These are phyloP conservation scores for Drosophila varians DNA, from an alignment of 1,140 invertebrate species.

Conservation along the genomic window DNA sequence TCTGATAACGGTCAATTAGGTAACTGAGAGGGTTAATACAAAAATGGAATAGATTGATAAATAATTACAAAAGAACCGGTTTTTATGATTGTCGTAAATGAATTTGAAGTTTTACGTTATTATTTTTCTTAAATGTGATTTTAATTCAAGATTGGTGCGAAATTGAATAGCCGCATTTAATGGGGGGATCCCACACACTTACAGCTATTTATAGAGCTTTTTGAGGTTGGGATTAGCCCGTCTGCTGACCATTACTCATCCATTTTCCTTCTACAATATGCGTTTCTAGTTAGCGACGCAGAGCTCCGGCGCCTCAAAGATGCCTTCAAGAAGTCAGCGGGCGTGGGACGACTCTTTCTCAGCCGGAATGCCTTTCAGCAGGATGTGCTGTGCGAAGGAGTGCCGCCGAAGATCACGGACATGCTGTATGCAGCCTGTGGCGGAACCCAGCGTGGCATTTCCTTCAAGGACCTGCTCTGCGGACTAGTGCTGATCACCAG, in stretches of 20 bases:
- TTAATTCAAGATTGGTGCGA: background rate
- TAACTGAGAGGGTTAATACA: constrained; percentile 17
- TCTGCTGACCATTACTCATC: constrained; percentile 12
- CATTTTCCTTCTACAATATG: constrained; percentile 2
- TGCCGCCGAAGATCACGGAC: constrained; percentile 91
- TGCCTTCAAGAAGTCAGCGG: constrained; percentile 92
- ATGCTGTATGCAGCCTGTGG: constrained; percentile 92
- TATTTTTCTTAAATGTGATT: background rate
- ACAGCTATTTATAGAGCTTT: background rate
- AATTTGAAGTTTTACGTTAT: background rate
- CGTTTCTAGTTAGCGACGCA: constrained; percentile 88
- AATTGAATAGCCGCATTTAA: constrained; percentile 20
- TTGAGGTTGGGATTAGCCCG: constrained; percentile 21
- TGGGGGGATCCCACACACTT: constrained; percentile 6
- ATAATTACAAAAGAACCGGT: constrained; percentile 15
- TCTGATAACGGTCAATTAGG: constrained; percentile 32
- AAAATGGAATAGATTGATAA: constrained; percentile 16
- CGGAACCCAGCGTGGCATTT: constrained; percentile 91
- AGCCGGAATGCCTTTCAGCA: constrained; percentile 90
- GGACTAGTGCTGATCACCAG: constrained; percentile 93
- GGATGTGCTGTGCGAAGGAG: constrained; percentile 93
- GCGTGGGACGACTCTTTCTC: constrained; percentile 88
- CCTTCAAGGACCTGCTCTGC: constrained; percentile 92
- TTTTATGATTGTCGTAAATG: constrained; percentile 4
- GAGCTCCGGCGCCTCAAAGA: constrained; percentile 92